A percentile compares a stretch with the other conserved stretches of the same genome.
These are phyloP conservation scores for Orchesella cincta DNA, from an alignment of 1,140 invertebrate species.

Conservation along the genomic window DNA sequence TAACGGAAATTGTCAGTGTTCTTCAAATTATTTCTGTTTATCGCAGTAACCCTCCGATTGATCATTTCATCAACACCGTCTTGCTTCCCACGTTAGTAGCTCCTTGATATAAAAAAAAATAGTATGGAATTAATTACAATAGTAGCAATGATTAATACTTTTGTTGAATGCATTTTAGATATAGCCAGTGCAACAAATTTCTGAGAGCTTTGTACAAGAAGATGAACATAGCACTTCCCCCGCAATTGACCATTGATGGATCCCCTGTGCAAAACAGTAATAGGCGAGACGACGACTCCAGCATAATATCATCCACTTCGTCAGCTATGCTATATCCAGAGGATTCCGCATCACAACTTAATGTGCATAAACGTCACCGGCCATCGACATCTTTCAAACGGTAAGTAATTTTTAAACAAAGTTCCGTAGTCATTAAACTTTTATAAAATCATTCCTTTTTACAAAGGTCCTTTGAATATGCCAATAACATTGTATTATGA, in stretches of 20 bases:
- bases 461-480: background rate
- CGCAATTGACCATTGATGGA: conserved; percentile 9
- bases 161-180: background rate
- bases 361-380: conserved; percentile 16
- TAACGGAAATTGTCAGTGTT: conserved; percentile 34
- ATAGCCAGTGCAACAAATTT: conserved; percentile 23
- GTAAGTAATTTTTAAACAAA: too few relatives aligned
- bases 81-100: conserved; percentile 34
- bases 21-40: conserved; percentile 36
- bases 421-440: background rate
- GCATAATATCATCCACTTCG: background rate
- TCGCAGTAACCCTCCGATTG: conserved; percentile 27
- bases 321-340: conserved; percentile 20
- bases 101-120: background rate
- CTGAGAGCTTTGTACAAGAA: conserved; percentile 17
- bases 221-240: conserved; percentile 28
- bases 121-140: background rate
- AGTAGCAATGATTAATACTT: background rate
- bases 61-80: conserved; percentile 27
- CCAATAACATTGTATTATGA: background rate
- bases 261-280: background rate
- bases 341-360: conserved; percentile 20
- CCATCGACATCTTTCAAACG: background rate
- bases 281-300: conserved; percentile 18
- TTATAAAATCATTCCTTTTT: background rate